phyloP scores from a whole-genome alignment of 1,140 invertebrate genomes.

The Antheraea mylitta region DNA sequence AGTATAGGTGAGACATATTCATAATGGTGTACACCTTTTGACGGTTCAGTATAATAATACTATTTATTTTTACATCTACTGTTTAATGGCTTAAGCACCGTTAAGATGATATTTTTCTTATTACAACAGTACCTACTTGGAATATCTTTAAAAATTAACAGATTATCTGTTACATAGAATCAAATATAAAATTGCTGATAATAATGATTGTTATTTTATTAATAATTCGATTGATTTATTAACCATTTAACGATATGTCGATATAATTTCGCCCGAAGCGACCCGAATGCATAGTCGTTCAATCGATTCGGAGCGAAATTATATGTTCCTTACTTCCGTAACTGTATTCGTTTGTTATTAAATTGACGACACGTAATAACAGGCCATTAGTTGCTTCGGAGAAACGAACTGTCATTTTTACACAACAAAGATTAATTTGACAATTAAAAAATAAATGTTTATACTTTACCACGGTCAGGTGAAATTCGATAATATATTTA shows the following conservation, averaged over 20 bases:
- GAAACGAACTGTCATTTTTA: slow-evolving; percentile 34
- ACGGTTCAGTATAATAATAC: too few species aligned
- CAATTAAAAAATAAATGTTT: not conserved
- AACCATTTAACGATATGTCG: slow-evolving; percentile 38
- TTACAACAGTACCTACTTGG: not conserved
- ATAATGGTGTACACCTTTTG: too few species aligned
- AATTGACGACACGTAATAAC: slow-evolving; percentile 59
- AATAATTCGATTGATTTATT: slow-evolving; percentile 30
- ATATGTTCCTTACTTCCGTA: slow-evolving; percentile 53
- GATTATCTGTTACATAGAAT: not conserved
- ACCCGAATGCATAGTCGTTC: slow-evolving; percentile 41
- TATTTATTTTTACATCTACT: too few species aligned
- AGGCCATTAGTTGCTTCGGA: slow-evolving; percentile 45
- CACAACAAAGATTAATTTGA: slow-evolving; percentile 42
- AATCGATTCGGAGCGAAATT: slow-evolving; percentile 57
- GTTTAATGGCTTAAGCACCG: too few species aligned
- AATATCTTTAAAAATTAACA: not conserved
- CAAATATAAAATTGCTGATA: slow-evolving; percentile 14
- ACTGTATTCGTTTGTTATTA: slow-evolving; percentile 50
- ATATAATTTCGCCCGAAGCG: slow-evolving; percentile 34
- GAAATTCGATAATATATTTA: not conserved
- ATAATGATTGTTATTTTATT: slow-evolving; percentile 20
- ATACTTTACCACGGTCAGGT: not conserved
- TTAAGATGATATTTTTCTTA: not conserved
- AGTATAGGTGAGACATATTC: too few species aligned